phyloP scores from a whole-genome alignment of 2,797 vertebrate genomes.

The Pangasius djambal region DNA sequence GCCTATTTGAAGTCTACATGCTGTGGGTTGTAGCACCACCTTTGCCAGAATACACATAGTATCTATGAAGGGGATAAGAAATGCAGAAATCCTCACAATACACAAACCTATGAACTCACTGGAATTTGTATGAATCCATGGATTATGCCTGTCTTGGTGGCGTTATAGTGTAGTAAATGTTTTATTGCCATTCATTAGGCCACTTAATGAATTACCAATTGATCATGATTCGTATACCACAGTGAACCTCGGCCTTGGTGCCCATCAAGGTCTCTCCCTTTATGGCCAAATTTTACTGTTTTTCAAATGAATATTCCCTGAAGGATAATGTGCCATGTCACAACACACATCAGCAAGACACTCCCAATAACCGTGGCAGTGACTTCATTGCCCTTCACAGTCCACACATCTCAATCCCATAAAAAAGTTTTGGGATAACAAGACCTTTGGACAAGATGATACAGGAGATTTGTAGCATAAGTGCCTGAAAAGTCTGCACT shows the following conservation, averaged over 20 bases:
- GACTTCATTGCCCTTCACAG: neutral
- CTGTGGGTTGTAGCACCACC: no score
- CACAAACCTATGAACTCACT: neutral
- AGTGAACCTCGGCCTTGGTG: neutral
- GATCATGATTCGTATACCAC: neutral
- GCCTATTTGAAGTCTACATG: no score
- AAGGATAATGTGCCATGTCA: slow-evolving; percentile 3
- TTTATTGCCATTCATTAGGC: neutral
- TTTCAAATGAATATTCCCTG: neutral
- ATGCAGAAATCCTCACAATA: neutral
- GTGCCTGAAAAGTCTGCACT: neutral
- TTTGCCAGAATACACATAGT: no score
- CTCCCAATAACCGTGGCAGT: neutral
- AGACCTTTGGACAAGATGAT: neutral
- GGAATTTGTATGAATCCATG: neutral
- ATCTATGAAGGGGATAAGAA: no score
- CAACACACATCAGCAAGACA: neutral
- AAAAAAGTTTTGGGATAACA: neutral
- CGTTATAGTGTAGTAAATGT: neutral
- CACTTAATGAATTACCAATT: neutral
- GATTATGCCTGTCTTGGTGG: neutral
- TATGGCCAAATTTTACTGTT: neutral
- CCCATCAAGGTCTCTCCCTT: neutral
- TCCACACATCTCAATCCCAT: neutral
- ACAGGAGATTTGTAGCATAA: neutral